Percentiles rank a stretch among this genome's conserved stretches.
Conservation (phyloP, 2,888 invertebrate species). For the Leptinotarsa juncta region DNA sequence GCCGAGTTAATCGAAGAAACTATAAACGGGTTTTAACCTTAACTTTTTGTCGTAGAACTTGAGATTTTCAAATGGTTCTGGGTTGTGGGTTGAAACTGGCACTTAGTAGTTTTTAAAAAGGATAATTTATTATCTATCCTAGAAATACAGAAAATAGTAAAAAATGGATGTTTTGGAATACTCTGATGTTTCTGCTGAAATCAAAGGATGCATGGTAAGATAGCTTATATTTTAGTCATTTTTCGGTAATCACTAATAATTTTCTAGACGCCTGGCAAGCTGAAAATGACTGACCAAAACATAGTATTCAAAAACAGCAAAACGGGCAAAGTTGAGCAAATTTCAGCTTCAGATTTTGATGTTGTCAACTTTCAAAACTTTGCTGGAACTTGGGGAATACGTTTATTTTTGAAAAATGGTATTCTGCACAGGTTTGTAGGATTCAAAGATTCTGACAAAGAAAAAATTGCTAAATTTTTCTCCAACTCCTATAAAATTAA, state of each 20-base stretch:
- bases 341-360: conserved; percentile 86
- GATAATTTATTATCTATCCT: too few species aligned
- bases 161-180: conserved; percentile 88
- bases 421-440: conserved; percentile 91
- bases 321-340: conserved; percentile 96
- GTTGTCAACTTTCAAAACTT: conserved; percentile 92
- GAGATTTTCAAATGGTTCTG: too few species aligned
- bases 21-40: too few species aligned
- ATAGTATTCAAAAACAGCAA: conserved; percentile 95
- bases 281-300: conserved; percentile 91
- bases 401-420: conserved; percentile 91
- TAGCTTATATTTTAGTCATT: conserved; percentile 30
- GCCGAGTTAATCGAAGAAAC: too few species aligned
- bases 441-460: conserved; percentile 94
- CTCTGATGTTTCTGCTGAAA: conserved; percentile 84
- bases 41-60: too few species aligned
- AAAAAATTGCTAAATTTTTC: conserved; percentile 92
- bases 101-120: too few species aligned
- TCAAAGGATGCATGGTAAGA: conserved; percentile 88
- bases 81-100: too few species aligned
- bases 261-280: conserved; percentile 85
- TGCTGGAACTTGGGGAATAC: conserved; percentile 89
- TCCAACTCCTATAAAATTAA: conserved; percentile 84
- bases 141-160: background rate
- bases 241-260: conserved; percentile 30